Evolutionary conservation across 2,888 invertebrate genomes (phyloP).

Genomic region (Drosophila percnosoma): DNA sequence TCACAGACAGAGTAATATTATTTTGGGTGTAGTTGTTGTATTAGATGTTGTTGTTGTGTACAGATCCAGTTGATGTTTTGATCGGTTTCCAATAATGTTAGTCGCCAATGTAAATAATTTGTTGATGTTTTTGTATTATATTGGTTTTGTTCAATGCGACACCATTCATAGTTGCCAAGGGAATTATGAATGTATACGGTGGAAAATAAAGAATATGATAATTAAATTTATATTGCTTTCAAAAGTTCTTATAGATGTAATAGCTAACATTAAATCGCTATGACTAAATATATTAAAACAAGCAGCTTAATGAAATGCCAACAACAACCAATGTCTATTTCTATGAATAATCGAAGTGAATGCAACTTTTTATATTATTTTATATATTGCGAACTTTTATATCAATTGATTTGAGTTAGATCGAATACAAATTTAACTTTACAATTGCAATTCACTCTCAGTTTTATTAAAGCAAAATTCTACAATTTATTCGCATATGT

Average conservation of each 20-base stretch:
- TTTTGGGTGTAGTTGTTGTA: constrained; percentile 34
- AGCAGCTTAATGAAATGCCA: constrained; percentile 8
- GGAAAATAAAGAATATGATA: constrained; percentile 68
- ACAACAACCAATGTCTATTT: constrained; percentile 9
- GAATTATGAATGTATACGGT: constrained; percentile 35
- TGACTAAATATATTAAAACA: neutral
- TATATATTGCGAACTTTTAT: neutral
- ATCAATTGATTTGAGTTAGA: neutral
- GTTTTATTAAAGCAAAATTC: constrained; percentile 3
- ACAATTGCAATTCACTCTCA: constrained; percentile 15
- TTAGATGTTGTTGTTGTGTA: constrained; percentile 50
- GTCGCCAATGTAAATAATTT: constrained; percentile 48
- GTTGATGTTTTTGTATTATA: constrained; percentile 54
- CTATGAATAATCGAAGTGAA: neutral
- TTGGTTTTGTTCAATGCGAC: constrained; percentile 46
- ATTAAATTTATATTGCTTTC: constrained; percentile 53
- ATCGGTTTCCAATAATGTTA: constrained; percentile 55
- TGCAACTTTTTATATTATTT: constrained; percentile 5
- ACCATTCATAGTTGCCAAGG: constrained; percentile 53
- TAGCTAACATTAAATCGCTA: constrained; percentile 9
- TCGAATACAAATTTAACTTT: neutral
- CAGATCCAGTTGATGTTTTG: constrained; percentile 58
- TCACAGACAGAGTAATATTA: constrained; percentile 63
- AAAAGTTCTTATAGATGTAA: constrained; percentile 13
- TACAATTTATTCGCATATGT: neutral